Evolutionary conservation across 2,888 invertebrate genomes (phyloP), one percentile per base, ranked within the genome.

Genomic region (Branchinecta sandiegonensis): DNA sequence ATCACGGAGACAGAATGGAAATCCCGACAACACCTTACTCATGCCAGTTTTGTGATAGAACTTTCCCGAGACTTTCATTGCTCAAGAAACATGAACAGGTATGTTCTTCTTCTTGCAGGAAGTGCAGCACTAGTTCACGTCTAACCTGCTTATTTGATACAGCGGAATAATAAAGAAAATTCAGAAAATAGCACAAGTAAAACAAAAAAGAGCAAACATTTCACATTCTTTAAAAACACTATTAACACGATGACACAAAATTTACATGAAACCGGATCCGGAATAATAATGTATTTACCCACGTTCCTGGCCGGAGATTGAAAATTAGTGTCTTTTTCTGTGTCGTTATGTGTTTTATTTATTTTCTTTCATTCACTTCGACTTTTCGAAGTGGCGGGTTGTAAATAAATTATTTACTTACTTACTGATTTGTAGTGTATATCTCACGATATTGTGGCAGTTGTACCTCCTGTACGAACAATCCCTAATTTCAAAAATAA

Each of bases 71-170:
- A 73, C 85, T 89, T 73, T 88, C 88, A 72, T 89, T 89, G 78
- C 84, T 93, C 74, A 90, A 90, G 80, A 88, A 90, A 80, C 93
- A 93, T 82, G 90, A 93, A 80, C 92, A 92, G 88, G 92, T 92
- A 79, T 77, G 80, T 64, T 7, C n/a, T 17, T 46, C 17, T 65
- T 37, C 23, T 65, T 65, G 6, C 10, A 14, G 13, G 66, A n/a
- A 13, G 23, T 66, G 46, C 14, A 4, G 4, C 37, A 65, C n/a
- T 14, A 17, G 4, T 65, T 64, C 23, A 17, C n/a, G 63, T 65
- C 23, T 23, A n/a, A 23, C 65, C 13, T 65, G 23, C 23, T 65
- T 65, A 13, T 2, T 14, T 17, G 14, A 56, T n/a, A 4, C 56
- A 56, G 14, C 14, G n/a, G 10, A 65, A 65, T 13, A 11, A 8